Percentiles rank a stretch among this genome's conserved stretches.
Conservation (phyloP, 2,113 vertebrate species). For the Cyrtonyx montezumae region DNA sequence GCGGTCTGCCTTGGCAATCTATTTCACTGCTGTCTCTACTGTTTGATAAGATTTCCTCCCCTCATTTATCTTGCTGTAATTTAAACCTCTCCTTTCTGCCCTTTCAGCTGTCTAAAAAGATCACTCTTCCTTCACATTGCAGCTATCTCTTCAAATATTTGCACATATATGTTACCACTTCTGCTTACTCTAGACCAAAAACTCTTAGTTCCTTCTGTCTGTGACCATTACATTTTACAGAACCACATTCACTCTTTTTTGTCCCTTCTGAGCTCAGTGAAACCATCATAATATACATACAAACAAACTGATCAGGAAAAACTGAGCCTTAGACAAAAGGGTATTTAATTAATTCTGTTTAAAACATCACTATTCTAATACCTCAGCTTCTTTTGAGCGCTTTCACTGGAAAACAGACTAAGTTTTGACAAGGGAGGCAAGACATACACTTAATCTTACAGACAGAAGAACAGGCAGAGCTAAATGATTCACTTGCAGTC, state of each 20-base stretch:
- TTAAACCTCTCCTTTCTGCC: not conserved
- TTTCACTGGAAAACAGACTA: not conserved
- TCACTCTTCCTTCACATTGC: not conserved
- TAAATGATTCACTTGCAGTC: not conserved
- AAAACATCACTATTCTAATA: not conserved
- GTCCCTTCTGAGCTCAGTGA: not conserved
- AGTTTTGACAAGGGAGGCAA: not conserved
- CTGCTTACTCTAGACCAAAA: not conserved
- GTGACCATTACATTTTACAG: not conserved
- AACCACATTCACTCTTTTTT: not conserved
- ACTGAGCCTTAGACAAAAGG: not conserved
- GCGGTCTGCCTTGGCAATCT: not conserved
- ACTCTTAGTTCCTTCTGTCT: not conserved
- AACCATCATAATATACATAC: not conserved
- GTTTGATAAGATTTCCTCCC: not conserved
- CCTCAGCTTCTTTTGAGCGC: not conserved
- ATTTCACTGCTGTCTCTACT: not conserved
- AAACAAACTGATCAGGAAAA: not conserved
- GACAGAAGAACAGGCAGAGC: not conserved
- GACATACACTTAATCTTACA: not conserved
- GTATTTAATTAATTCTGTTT: not conserved
- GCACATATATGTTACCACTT: not conserved
- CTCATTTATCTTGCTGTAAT: not conserved
- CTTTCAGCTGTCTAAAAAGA: not conserved
- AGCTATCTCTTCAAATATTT: not conserved